Evolutionary conservation across 2,113 vertebrate species (phyloP).

Genomic region (Edolisoma coerulescens): DNA sequence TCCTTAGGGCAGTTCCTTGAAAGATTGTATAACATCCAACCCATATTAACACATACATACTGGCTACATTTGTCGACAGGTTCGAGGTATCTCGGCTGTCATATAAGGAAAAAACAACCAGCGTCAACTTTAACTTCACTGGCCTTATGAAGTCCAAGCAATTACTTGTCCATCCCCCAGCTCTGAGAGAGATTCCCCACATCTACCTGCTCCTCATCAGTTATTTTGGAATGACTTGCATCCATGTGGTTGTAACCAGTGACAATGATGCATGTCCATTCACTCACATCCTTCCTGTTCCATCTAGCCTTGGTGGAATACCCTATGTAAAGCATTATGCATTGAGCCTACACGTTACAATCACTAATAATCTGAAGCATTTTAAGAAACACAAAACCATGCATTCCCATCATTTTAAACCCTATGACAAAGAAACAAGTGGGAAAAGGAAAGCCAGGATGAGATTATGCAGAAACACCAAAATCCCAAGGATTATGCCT

Average conservation of each 20-base stretch:
- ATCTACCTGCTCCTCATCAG: background rate
- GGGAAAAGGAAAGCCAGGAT: background rate
- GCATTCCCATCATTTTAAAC: background rate
- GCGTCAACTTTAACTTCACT: background rate
- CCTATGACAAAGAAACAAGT: background rate
- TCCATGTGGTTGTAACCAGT: background rate
- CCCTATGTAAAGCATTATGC: background rate
- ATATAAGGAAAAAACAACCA: background rate
- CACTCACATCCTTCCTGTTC: background rate
- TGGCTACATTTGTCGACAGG: slow-evolving; percentile 92
- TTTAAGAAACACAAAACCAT: background rate
- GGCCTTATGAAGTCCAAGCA: rapidly evolving
- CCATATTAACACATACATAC: slow-evolving; percentile 88
- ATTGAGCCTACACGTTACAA: background rate
- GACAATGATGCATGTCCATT: background rate
- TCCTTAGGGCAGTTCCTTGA: slow-evolving; percentile 89
- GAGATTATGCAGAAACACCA: background rate
- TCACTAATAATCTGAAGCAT: background rate
- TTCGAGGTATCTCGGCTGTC: slow-evolving; percentile 81
- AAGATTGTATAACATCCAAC: slow-evolving; percentile 90
- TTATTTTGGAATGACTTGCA: background rate
- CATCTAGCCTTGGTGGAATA: background rate
- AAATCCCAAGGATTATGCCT: background rate
- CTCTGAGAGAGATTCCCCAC: background rate
- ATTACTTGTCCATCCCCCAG: background rate